Evolutionary conservation across 2,888 invertebrate species (phyloP).

Genomic region (Nowickia ferox): DNA sequence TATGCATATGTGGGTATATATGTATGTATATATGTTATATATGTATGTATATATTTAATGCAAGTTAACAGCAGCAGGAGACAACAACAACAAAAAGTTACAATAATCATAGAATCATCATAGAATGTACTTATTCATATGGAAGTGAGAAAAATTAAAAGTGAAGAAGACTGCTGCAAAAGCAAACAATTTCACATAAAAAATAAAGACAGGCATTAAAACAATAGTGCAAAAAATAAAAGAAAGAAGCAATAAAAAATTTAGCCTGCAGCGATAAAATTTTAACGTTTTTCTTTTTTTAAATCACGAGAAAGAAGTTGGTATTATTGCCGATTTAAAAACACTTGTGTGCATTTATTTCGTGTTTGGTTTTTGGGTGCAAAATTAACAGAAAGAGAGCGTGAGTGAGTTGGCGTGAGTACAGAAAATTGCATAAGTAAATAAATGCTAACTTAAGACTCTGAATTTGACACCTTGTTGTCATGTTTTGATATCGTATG

Average conservation of each 20-base stretch:
- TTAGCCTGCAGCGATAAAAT: conserved; percentile 62
- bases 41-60: not conserved
- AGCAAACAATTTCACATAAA: conserved; percentile 33
- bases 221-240: conserved; percentile 49
- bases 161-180: conserved; percentile 38
- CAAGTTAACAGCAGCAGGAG: conserved; percentile 48
- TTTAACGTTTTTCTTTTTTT: conserved; percentile 48
- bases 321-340: too few relatives aligned
- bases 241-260: conserved; percentile 66
- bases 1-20: not conserved
- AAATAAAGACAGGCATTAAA: conserved; percentile 51
- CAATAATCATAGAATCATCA: conserved; percentile 33
- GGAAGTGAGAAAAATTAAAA: conserved; percentile 61
- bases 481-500: too few relatives aligned
- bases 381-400: too few relatives aligned
- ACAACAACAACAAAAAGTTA: conserved; percentile 27
- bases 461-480: too few relatives aligned
- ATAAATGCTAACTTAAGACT: too few relatives aligned
- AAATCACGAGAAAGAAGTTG: too few relatives aligned
- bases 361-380: too few relatives aligned
- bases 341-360: not conserved
- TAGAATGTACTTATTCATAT: conserved; percentile 34
- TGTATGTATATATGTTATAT: not conserved
- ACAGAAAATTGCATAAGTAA: too few relatives aligned
- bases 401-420: too few relatives aligned